phyloP scores from a whole-genome alignment of 2,888 invertebrate genomes.

The Chaetogeoica ovagalla region DNA sequence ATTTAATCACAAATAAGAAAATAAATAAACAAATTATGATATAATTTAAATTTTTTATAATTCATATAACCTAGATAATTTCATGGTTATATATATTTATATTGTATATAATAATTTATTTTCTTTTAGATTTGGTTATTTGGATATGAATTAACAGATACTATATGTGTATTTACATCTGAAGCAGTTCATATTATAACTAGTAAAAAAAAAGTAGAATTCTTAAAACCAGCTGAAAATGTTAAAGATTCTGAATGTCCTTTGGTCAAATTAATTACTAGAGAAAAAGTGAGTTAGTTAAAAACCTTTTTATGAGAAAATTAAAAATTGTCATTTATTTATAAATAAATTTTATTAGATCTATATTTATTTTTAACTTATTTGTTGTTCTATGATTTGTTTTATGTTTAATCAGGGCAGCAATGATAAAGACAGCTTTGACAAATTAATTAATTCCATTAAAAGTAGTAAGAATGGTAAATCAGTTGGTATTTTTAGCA shows the following conservation, averaged over 20 bases:
- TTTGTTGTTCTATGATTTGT: background rate
- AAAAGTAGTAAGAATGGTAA: conserved; percentile 88
- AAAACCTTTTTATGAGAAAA: background rate
- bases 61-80: too few relatives aligned
- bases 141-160: conserved; percentile 95
- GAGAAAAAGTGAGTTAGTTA: conserved; percentile 80
- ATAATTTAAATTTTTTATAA: too few relatives aligned
- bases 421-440: conserved; percentile 83
- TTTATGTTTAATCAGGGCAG: conserved; percentile 67
- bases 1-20: too few relatives aligned
- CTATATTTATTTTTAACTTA: background rate
- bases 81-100: too few relatives aligned
- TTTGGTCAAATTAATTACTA: conserved; percentile 78
- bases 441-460: conserved; percentile 74
- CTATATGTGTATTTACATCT: conserved; percentile 87
- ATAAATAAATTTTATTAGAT: too few relatives aligned
- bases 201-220: conserved; percentile 97
- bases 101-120: conserved; percentile 53
- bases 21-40: too few relatives aligned
- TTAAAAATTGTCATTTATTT: too few relatives aligned
- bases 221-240: conserved; percentile 85
- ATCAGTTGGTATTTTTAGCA: conserved; percentile 83
- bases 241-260: conserved; percentile 82
- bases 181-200: conserved; percentile 86
- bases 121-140: conserved; percentile 86